These are phyloP conservation scores for Drosophila sordidapex DNA, from an alignment of 2,888 invertebrate species.

Conservation along the genomic window DNA sequence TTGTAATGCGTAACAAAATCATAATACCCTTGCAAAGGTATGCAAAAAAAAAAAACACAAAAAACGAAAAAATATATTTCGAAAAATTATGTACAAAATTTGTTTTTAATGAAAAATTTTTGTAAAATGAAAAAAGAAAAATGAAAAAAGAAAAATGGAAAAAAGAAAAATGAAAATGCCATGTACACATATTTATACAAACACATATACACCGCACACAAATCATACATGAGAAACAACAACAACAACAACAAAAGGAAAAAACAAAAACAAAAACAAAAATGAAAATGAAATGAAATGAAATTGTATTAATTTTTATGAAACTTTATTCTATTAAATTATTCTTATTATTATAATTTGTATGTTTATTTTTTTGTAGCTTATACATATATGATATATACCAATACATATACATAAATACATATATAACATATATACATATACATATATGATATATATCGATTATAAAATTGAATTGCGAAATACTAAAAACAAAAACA, in stretches of 20 bases:
- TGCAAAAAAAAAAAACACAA: conserved; percentile 13
- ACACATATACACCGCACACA: conserved; percentile 42
- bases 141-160: conserved; percentile 2
- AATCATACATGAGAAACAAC: conserved; percentile 38
- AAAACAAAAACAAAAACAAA: background rate
- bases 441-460: conserved; percentile 38
- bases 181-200: conserved; percentile 68
- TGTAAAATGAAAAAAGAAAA: conserved; percentile 15
- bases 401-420: conserved; percentile 39
- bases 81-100: conserved; percentile 67
- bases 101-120: conserved; percentile 37
- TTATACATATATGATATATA: conserved; percentile 50
- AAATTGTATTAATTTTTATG: conserved; percentile 78
- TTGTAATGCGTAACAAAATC: conserved; percentile 10
- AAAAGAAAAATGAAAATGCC: conserved; percentile 52
- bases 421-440: conserved; percentile 8
- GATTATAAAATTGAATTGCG: conserved; percentile 54
- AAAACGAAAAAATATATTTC: conserved; percentile 15
- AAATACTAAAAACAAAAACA: conserved; percentile 41
- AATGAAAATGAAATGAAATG: conserved; percentile 33
- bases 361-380: conserved; percentile 70
- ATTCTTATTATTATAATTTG: conserved; percentile 73
- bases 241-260: conserved; percentile 31
- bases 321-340: conserved; percentile 77
- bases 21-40: conserved; percentile 7